Conservation (phyloP, 2,888 invertebrate species). For the Pammene fasciana region DNA sequence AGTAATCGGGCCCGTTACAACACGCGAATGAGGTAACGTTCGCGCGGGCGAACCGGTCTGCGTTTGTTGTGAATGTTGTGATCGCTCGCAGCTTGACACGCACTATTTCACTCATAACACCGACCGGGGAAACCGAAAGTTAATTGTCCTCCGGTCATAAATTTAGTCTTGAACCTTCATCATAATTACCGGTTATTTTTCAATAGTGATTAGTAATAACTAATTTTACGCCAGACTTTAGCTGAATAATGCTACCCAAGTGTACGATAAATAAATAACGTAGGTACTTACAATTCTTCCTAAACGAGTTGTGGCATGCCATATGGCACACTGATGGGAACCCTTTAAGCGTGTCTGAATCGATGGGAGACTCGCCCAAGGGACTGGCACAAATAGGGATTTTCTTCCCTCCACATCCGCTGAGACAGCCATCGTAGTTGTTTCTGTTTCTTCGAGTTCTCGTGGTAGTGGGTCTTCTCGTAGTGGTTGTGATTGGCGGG, state of each 20-base stretch:
- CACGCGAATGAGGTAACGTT: constrained; percentile 32
- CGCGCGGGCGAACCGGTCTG: constrained; percentile 44
- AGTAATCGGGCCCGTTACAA: constrained; percentile 26
- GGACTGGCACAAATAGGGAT: constrained; percentile 72
- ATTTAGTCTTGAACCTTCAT: constrained; percentile 8
- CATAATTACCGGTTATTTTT: constrained; percentile 3
- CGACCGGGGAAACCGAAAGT: constrained; percentile 32
- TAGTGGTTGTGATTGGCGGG: constrained; percentile 50
- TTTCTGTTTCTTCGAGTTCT: constrained; percentile 55
- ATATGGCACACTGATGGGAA: constrained; percentile 77
- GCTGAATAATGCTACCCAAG: neutral
- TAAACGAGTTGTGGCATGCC: constrained; percentile 77
- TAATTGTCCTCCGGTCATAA: constrained; percentile 25
- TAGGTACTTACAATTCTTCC: constrained; percentile 66
- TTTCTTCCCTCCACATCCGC: constrained; percentile 64
- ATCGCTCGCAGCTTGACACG: constrained; percentile 48
- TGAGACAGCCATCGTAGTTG: constrained; percentile 66
- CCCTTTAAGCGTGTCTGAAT: constrained; percentile 69
- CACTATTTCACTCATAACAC: constrained; percentile 49
- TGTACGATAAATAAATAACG: no score
- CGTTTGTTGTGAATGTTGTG: constrained; percentile 38
- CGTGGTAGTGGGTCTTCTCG: constrained; percentile 51
- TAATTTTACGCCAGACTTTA: constrained; percentile 11
- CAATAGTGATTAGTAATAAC: neutral
- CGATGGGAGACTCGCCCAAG: constrained; percentile 57